Evolutionary conservation across 2,888 invertebrate genomes (phyloP), one percentile per base, ranked within the genome.

Genomic region (Tachina lurida): DNA sequence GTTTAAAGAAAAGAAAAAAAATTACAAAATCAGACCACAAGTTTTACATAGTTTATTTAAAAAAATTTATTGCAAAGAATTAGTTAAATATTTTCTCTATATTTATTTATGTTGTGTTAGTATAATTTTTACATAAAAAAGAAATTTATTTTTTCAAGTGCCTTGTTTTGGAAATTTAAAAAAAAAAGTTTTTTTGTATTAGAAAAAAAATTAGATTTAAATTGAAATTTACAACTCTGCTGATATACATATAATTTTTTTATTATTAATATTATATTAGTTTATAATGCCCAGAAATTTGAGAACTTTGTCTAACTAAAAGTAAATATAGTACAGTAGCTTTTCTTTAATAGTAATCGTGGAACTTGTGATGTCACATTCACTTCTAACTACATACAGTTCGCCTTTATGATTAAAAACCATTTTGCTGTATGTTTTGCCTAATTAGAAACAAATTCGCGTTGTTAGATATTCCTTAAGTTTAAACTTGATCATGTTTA

Each of bases 91-190:
- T 58, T 77, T 68, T 62, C 67, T 3, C 43, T 73, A 41, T 49
- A 45, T 41, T 43, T n/a, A 15, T 67, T 43, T n/a, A 15, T 67
- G 54, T 56, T 58, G 12, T 62, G 70, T 68, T 80, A 80, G 84
- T 75, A 65, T 62, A 86, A 83, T 83, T 83, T 75, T 45, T 78
- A 83, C 56, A 52, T 54, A 41, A 58, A 74, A 58, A 22, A 54
- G 41, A 78, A 71, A 60, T 31, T 22, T 86, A 79, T 76, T 58
- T 47, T 86, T 85, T 86, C 65, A 86, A 86, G 86, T 86, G 86
- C 86, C 86, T 86, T 86, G 80, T 73, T 85, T 83, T 71, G 49
- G 52, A 68, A 73, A 43, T 43, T 49, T 17, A 47, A 58, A 71
- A 13, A 15, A 70, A 52, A 58, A n/a, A n/a, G n/a, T 56, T 70